These are phyloP conservation scores for Eonycteris spelaea DNA, from an alignment of 2,113 vertebrate species.

Conservation along the genomic window DNA sequence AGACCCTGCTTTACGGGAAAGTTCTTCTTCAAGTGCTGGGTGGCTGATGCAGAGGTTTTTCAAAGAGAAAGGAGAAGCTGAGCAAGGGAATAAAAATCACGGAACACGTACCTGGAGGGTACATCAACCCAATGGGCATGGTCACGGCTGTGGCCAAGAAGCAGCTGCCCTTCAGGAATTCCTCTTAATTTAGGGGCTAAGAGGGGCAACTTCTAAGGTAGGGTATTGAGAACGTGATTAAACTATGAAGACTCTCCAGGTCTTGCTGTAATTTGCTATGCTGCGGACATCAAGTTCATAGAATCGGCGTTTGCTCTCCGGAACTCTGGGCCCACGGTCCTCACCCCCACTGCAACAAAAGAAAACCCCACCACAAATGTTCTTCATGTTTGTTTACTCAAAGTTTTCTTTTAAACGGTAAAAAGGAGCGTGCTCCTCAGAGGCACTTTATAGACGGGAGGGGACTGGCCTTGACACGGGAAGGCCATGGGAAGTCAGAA, in stretches of 20 bases:
- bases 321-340: neutral
- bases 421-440: neutral
- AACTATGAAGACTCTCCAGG: neutral
- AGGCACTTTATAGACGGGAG: neutral
- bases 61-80: neutral
- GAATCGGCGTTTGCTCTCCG: neutral
- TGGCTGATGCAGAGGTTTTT: neutral
- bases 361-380: neutral
- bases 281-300: neutral
- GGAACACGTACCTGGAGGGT: neutral
- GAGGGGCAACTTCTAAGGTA: neutral
- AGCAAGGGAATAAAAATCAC: neutral
- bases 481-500: rapidly evolving
- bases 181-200: neutral
- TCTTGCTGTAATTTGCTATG: neutral
- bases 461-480: neutral
- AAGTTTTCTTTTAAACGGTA: neutral
- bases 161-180: no score
- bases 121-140: rapidly evolving
- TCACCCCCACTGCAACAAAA: neutral
- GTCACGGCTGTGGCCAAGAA: neutral
- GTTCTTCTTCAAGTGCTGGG: neutral
- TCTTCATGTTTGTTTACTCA: neutral
- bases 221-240: neutral
- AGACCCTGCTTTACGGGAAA: neutral